Base-by-base conservation (phyloP, 2,113 vertebrate species). In the Stercorarius parasiticus region DNA sequence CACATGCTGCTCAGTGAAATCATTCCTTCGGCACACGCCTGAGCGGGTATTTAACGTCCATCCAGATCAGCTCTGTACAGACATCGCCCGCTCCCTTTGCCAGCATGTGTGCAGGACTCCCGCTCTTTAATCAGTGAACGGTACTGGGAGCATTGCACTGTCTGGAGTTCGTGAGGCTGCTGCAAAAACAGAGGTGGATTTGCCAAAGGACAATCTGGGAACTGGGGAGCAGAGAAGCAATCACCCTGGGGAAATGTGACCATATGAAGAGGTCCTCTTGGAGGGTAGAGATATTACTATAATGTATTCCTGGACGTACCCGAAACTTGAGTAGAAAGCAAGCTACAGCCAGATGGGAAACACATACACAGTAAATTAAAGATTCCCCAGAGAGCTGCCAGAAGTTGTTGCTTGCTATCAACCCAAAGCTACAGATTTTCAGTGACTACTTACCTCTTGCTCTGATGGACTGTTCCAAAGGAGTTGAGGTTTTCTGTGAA, bases 401-500 rank as follows among this genome's bases (percentile, higher is more conserved):
- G 20, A 38, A 64, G 49, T 30, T 40, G 50, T 20, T 1, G 2
- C 30, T 50, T 22, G 34, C 72, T 30, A 47, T 36, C 34, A 36
- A 29, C 71, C 38, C 61, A 27, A 53, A 77, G 14, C 23, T 27
- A 10, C 2, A 23, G 26, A 18, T 19, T 29, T 29, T 30, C 53
- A 40, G 14, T 19, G 9, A 55, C 20, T 9, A 17, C 69, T 36
- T 34, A 96, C 96, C 53, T 32, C 10, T 27, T 30, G 38, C 42
- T 71, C 9, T 50, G 61, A 13, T 8, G 1, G 10, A 30, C 5
- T 3, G 52, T 34, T 30, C 19, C 58, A 4, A 70, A 64, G 43
- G 85, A 47, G 34, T n/a, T 42, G 29, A 79, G 2, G 6, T 93
- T 96, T 38, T 98, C 98, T n/a, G 95, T 91, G 38, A 95, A 85